Conservation (phyloP, 1,140 invertebrate species). For the Brachionus koreanus region DNA sequence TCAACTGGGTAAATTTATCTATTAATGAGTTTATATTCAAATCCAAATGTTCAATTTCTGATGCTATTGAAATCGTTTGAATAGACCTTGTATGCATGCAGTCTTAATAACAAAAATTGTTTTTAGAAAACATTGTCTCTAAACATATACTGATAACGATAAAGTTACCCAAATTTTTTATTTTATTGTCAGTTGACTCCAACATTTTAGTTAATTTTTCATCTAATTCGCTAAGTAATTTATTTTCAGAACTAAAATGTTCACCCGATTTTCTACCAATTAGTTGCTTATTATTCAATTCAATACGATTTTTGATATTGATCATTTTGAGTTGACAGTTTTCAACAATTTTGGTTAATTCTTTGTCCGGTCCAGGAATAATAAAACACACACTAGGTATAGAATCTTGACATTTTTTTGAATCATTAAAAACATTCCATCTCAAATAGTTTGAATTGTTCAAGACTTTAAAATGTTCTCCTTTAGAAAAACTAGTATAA, state of each 20-base stretch:
- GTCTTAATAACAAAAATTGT: not conserved
- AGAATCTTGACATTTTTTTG: not conserved
- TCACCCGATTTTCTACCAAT: not conserved
- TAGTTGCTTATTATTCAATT: not conserved
- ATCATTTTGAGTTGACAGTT: not conserved
- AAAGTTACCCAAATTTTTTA: not conserved
- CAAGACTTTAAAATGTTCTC: not conserved
- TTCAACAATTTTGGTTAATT: not conserved
- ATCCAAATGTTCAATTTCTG: not conserved
- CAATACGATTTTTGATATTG: not conserved
- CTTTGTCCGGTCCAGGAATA: not conserved
- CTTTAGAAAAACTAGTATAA: not conserved
- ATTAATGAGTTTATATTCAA: not conserved
- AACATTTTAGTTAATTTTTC: not conserved
- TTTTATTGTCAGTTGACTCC: not conserved
- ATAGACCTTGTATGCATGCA: too few species aligned
- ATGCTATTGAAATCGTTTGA: not conserved
- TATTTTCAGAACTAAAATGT: not conserved
- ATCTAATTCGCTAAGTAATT: not conserved
- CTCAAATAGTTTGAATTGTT: slow-evolving; percentile 26
- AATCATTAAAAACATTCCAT: not conserved
- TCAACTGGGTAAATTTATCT: not conserved
- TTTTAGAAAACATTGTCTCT: not conserved
- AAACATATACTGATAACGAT: not conserved
- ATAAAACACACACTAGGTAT: slow-evolving; percentile 9